Base-by-base conservation (phyloP, 2,113 vertebrate species). In the Dendropsophus ebraccatus region DNA sequence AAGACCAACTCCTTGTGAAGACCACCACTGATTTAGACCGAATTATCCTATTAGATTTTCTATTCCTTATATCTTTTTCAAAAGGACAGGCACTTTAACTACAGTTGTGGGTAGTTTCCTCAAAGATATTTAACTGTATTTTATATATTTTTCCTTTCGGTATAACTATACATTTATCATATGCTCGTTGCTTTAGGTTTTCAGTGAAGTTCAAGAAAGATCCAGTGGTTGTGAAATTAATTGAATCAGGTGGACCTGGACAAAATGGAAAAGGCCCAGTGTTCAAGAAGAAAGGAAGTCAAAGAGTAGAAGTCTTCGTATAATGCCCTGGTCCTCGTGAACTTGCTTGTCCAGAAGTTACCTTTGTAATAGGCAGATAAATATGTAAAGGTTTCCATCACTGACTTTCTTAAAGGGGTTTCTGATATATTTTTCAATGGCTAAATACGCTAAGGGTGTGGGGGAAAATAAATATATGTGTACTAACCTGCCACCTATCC, bases 261-360 rank as follows among this genome's bases (percentile, higher is more conserved):
- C 75, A 70, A 9, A 32, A 58, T 30, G 88, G 67, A 56, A 28
- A 74, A 0, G 89, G 89, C 56, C 89, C 94, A 0, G 2, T 87
- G 75, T 94, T 85, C 88, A 94, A 90, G 89, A 95, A 95, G 90
- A 92, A 88, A 70, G 94, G 93, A 19, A 93, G 88, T 77, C 74
- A 73, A 49, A 87, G 86, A 56, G 87, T 95, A 89, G 93, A 95
- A 84, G 90, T 95, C 58, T 90, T 90, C 21, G 91, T 94, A 6
- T 77, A 88, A 11, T 93, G 91, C 92, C 37, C 1, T 2, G 35
- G 41, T 60, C 74, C 28, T 11, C 0, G 4, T n/a, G 35, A 58
- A 21, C 8, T 25, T 35, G 52, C 32, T 30, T 74, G 58, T 37
- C 41, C 17, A 32, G 23, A 41, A 14, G 13, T 30, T 19, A 0